Evolutionary conservation across 2,888 invertebrate genomes (phyloP), one percentile per base, ranked within the genome.

Genomic region (Anoncus sp.): DNA sequence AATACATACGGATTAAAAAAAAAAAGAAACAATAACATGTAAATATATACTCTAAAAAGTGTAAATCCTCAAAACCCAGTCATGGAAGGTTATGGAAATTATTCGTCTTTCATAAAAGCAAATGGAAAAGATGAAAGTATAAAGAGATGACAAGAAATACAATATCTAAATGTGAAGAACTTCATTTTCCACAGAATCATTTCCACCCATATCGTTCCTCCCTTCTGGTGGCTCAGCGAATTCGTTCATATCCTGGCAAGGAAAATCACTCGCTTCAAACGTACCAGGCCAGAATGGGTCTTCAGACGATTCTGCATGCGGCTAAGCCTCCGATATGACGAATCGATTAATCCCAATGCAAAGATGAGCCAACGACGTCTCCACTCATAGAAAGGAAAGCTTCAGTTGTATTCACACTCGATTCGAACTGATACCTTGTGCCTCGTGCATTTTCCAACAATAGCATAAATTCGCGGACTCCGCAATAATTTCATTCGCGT

Each of bases 381-480:
- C 74, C 27, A 12, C 53, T 65, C 47, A 22, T 14, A 45, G 35
- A 57, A 59, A 55, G 65, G 38, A 66, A 74, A 62, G 67, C 70
- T 74, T 55, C 59, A 43, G 43, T 51, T 60, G 60, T 78, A 73
- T 73, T 69, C 35, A 45, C 86, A 83, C 81, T 84, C 80, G 83
- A 82, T 88, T 86, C 69, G 76, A 45, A 63, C n/a, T 22, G 20
- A 53, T 66, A 55, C 55, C 59, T 53, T 12, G 16, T 51, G 69
- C 47, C 76, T 43, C 63, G 63, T 76, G 60, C 22, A 57, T 63
- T 77, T 78, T 74, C 60, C 40, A 72, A 79, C 77, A 74, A 72
- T 69, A 49, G 35, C 53, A 63, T 75, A 75, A 75, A 72, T 75
- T 59, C 67, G 67, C 63, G 63, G 40, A 72, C 35, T 31, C 43